A percentile compares a stretch with the other conserved stretches of the same genome.
Evolutionary conservation across 2,888 invertebrate species (phyloP).

Genomic region (Biston stratarius): DNA sequence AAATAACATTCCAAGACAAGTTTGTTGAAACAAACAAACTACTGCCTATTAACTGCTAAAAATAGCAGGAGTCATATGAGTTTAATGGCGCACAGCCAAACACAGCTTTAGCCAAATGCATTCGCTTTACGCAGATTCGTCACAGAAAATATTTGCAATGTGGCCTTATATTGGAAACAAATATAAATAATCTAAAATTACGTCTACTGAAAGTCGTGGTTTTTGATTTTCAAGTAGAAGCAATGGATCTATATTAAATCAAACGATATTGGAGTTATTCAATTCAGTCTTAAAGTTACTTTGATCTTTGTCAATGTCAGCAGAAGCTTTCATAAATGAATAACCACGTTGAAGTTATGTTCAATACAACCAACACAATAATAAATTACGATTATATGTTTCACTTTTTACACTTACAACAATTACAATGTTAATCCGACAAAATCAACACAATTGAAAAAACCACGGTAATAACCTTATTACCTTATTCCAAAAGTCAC

Average conservation of each 20-base stretch:
- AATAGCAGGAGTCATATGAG: constrained; percentile 40
- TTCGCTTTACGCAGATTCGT: constrained; percentile 24
- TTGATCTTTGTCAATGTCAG: no score
- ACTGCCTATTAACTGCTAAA: constrained; percentile 27
- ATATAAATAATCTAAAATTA: neutral
- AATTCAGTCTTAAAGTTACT: no score
- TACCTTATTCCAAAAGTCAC: neutral
- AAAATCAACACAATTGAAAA: neutral
- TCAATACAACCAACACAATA: neutral
- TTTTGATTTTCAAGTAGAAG: neutral
- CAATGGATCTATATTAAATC: neutral
- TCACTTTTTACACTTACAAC: neutral
- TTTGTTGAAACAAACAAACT: constrained; percentile 21
- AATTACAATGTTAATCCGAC: neutral
- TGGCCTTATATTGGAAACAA: constrained; percentile 17
- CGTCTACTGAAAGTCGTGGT: neutral
- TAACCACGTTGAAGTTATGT: neutral
- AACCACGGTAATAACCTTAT: neutral
- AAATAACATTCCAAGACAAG: neutral
- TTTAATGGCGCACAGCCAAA: constrained; percentile 38
- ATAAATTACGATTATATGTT: neutral
- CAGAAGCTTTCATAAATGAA: no score
- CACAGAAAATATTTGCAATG: constrained; percentile 35
- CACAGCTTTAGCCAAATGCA: constrained; percentile 43
- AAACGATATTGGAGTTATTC: neutral